These are phyloP conservation scores for Cheirogaleus major DNA, from an alignment of 2,797 vertebrate genomes.

Conservation along the genomic window DNA sequence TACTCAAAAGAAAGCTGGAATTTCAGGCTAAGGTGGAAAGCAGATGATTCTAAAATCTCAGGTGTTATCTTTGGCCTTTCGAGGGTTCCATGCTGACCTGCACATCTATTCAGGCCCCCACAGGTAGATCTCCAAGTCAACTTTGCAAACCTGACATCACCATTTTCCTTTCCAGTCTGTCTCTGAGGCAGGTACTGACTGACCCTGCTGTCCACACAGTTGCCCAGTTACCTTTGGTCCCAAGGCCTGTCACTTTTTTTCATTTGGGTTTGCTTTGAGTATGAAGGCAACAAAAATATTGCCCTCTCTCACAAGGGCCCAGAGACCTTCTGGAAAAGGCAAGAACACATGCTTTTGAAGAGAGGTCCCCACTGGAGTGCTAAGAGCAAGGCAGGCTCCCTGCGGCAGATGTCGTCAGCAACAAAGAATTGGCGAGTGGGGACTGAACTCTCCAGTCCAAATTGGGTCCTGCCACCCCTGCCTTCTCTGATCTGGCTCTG, in stretches of 20 bases:
- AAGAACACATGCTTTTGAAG: not conserved
- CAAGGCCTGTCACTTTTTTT: not conserved
- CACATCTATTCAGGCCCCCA: not conserved
- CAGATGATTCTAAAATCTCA: not conserved
- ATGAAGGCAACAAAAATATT: not conserved
- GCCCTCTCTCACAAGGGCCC: not conserved
- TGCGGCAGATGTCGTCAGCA: not conserved
- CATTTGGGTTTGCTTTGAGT: not conserved
- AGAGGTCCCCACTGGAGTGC: fast-evolving
- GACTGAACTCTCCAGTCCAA: not conserved
- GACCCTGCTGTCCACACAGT: not conserved
- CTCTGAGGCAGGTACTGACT: not conserved
- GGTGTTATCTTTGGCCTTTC: not conserved
- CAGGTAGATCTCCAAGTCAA: not conserved
- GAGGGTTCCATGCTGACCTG: not conserved
- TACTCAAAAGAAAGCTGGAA: not conserved
- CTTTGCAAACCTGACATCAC: not conserved
- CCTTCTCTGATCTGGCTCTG: not conserved
- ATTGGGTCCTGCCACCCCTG: not conserved
- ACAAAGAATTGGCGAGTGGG: not conserved
- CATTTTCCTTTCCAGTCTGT: not conserved
- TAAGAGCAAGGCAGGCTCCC: not conserved
- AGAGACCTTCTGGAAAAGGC: not conserved
- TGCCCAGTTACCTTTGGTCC: not conserved
- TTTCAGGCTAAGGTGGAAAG: not conserved